phyloP scores from a whole-genome alignment of 2,888 invertebrate genomes.

The Pherbina coryleti region DNA sequence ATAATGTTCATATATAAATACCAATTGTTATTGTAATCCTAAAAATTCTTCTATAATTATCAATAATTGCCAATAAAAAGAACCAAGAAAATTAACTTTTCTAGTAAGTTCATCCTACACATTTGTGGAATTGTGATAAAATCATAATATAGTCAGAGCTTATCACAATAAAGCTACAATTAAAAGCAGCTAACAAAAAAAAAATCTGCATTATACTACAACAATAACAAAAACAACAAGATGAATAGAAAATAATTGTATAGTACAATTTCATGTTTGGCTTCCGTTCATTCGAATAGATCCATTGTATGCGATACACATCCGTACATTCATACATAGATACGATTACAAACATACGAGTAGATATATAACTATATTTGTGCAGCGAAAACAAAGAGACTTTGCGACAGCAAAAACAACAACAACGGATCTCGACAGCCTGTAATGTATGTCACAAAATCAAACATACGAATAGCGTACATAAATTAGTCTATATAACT shows the following conservation, averaged over 20 bases:
- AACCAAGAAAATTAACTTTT: no score
- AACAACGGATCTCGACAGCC: background rate
- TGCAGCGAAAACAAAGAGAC: background rate
- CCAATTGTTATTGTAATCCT: no score
- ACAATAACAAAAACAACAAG: background rate
- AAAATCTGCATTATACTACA: background rate
- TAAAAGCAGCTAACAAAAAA: background rate
- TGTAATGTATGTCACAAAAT: constrained; percentile 9
- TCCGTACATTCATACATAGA: no score
- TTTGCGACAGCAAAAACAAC: background rate
- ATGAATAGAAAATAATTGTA: no score
- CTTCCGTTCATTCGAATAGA: background rate
- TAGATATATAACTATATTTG: no score
- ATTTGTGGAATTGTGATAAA: background rate
- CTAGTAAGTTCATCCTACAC: no score
- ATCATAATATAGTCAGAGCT: background rate
- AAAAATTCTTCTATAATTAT: no score
- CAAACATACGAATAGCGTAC: background rate
- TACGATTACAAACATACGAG: no score
- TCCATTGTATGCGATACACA: background rate
- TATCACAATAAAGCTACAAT: constrained; percentile 2
- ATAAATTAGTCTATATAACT: background rate
- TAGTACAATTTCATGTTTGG: background rate
- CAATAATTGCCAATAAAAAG: no score
- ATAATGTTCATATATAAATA: no score